These are phyloP conservation scores for Mythimna loreyi DNA, from an alignment of 2,888 invertebrate genomes.

Conservation along the genomic window DNA sequence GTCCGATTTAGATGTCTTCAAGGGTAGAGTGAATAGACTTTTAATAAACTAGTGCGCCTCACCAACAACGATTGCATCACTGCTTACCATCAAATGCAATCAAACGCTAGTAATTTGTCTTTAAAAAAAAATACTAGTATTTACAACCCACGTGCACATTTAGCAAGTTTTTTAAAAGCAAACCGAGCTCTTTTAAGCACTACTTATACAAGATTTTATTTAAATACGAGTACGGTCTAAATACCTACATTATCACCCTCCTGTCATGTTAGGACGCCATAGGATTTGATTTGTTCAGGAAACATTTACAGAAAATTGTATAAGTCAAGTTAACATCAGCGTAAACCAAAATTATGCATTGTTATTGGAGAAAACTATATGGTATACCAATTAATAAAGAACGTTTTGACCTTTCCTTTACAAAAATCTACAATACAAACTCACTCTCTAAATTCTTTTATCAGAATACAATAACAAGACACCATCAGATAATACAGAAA, in stretches of 20 bases:
- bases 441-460: slow-evolving; percentile 12
- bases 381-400: background rate
- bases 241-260: background rate
- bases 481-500: slow-evolving; percentile 2
- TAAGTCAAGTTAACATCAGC: background rate
- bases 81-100: no score
- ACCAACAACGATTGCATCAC: no score
- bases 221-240: no score
- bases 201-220: no score
- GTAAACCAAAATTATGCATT: background rate
- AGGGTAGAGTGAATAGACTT: no score
- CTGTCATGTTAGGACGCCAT: background rate
- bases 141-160: no score
- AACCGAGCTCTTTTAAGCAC: no score
- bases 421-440: background rate
- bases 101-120: no score
- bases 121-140: no score
- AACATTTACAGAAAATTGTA: background rate
- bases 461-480: slow-evolving; percentile 20
- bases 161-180: no score
- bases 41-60: no score
- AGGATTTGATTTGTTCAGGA: background rate
- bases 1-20: no score
- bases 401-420: background rate
- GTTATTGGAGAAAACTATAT: background rate